Evolutionary conservation across 2,113 vertebrate species (phyloP), one percentile per base, ranked within the genome.

Genomic region (Drymodes brunneopygia): DNA sequence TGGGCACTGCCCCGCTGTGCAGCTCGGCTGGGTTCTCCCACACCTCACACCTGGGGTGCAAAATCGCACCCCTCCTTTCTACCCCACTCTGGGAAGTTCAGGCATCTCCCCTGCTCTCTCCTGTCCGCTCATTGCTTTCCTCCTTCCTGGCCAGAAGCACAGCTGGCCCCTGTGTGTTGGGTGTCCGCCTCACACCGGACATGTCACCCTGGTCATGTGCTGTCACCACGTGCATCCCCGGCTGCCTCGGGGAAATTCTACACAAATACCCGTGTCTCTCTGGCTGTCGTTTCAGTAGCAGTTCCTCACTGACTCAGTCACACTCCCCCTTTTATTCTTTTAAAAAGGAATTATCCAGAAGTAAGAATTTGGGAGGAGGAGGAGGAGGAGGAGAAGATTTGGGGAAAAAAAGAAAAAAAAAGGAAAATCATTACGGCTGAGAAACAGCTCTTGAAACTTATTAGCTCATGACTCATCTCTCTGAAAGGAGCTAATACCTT

Each of bases 401-500:
- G 84, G 95, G 96, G 86, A 79, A 58, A 93, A 89, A 35, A 95
- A 96, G 95, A 96, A 90, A 86, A 73, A 73, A 61, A 96, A 97
- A 95, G 85, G 44, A 95, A 72, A 96, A 97, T 95, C 94, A 96
- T 97, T 96, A 95, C 89, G 92, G 92, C 91, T 95, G 94, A 97
- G 96, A 96, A 97, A 94, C 83, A 94, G 96, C 93, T 98, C 96
- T 97, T 97, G 91, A 97, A 98, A 97, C 88, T 95, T 98, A 98
- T 97, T 98, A 97, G 96, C 96, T 98, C 58, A 94, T 98, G 96
- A 98, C 95, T 98, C 97, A 98, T 97, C 97, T 86, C 91, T 97
- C 91, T 96, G 96, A 98, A 98, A 98, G 91, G 94, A 97, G 90
- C 96, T 97, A 98, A 98, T 98, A 97, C 97, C 96, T 98, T 98